Evolutionary conservation across 2,888 invertebrate species (phyloP), one percentile per base, ranked within the genome.

Genomic region (Xestia c-nigrum): DNA sequence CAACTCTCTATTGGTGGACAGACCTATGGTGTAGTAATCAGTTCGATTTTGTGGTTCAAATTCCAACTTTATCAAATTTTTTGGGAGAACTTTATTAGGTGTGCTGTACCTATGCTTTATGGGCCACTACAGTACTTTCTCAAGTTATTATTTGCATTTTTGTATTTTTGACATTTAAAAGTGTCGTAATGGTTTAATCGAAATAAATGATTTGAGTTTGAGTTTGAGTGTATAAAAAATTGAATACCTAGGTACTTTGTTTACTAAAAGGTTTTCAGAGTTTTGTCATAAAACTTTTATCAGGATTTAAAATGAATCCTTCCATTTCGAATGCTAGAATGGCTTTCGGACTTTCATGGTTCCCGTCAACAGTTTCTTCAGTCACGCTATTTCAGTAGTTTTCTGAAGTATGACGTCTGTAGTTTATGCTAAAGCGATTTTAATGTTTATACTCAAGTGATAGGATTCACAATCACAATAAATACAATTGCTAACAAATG

Each of bases 371-470:
- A 74, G 38, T 77, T 63, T 50, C 38, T 72, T 84, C 47, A 65
- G 76, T 86, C 81, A 86, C 85, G 78, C 84, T 61, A 86, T 73
- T 72, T 50, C 52, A 80, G 59, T 64, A 66, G 63, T 50, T 75
- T 67, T 43, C 31, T 46, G 59, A 71, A 80, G 50, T 75, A 76
- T 68, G 40, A 57, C 57, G 24, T 69, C 65, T 43, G 21, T 57
- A 16, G 55, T 75, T 81, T 46, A 65, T 59, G 50, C 14, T 38
- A 47, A 64, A 80, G 5, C 57, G 6, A 65, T 64, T 38, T 52
- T 81, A 74, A 74, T 46, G 52, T 80, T 57, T 21, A 14, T 6
- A 21, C 1, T 12, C 7, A 50, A 16, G 40, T 59, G 24, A 21
- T 72, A 38, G 40, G 12, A 50, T 47, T 16, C 38, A 65, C 21